Percentiles rank a stretch among this genome's conserved stretches.
These are phyloP conservation scores for Ramazzottius varieornatus DNA, from an alignment of 2,888 invertebrate species.

Conservation along the genomic window DNA sequence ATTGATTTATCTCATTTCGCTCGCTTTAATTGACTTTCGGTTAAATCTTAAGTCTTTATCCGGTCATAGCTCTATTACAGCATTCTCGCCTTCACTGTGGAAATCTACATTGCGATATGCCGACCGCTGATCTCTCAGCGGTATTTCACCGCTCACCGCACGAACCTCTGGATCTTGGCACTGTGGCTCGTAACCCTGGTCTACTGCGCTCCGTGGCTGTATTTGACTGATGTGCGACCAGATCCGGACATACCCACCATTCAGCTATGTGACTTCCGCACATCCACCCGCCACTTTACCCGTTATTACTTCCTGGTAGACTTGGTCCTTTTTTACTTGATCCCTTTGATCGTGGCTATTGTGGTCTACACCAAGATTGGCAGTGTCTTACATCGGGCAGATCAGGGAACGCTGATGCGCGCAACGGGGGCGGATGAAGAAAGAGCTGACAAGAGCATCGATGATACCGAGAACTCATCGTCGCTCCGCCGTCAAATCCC, in stretches of 20 bases:
- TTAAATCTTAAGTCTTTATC: too few relatives aligned
- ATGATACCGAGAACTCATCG: too few relatives aligned
- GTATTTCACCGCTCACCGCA: background rate
- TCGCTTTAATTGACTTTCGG: too few relatives aligned
- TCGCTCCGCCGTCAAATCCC: too few relatives aligned
- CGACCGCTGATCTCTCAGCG: background rate
- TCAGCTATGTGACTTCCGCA: background rate
- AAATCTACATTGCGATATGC: background rate
- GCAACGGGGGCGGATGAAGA: too few relatives aligned
- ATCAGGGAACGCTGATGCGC: too few relatives aligned
- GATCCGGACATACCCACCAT: background rate
- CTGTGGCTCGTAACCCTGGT: background rate
- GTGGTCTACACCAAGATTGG: too few relatives aligned
- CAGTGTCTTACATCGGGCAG: too few relatives aligned
- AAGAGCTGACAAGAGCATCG: too few relatives aligned
- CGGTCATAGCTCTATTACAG: too few relatives aligned
- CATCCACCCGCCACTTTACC: background rate
- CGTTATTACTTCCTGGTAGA: background rate
- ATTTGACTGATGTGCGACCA: background rate
- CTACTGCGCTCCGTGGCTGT: background rate
- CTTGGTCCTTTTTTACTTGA: background rate
- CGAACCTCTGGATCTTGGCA: background rate
- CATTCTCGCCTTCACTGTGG: background rate
- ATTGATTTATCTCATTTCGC: too few relatives aligned
- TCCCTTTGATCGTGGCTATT: background rate